phyloP scores from a whole-genome alignment of 2,888 invertebrate species.

The Acanthosepion lycidas region DNA sequence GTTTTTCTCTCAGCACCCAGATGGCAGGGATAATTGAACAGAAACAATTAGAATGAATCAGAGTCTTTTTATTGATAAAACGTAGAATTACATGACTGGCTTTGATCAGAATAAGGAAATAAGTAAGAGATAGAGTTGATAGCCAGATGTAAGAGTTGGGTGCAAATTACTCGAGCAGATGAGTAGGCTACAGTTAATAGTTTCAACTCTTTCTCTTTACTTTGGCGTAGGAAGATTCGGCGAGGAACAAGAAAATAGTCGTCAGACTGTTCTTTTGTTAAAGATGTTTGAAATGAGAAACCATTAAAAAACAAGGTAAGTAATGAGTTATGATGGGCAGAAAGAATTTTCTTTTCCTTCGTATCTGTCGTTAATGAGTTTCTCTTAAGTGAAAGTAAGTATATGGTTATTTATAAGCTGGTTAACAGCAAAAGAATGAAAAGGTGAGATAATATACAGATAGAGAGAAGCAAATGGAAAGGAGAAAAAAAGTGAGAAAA shows the following conservation, averaged over 20 bases:
- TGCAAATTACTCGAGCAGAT: not conserved
- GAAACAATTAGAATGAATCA: not conserved
- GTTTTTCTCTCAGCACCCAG: not conserved
- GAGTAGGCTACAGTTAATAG: not conserved
- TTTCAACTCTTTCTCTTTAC: not conserved
- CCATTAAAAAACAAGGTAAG: not conserved
- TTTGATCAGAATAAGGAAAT: slow-evolving; percentile 11
- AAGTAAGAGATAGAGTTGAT: not conserved
- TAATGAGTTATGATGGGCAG: not conserved
- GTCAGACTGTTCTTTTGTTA: not conserved
- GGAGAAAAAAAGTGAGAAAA: not conserved
- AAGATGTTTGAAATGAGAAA: not conserved
- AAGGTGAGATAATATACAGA: not conserved
- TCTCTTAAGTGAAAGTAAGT: no score
- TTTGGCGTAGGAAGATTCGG: not conserved
- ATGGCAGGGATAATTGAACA: not conserved
- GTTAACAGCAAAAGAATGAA: not conserved
- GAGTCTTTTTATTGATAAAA: not conserved
- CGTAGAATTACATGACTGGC: not conserved
- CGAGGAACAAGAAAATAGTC: not conserved
- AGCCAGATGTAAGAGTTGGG: not conserved
- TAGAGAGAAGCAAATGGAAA: not conserved
- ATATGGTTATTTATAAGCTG: no score
- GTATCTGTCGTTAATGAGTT: no score
- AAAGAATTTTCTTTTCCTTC: no score